These are phyloP conservation scores for Cryptocheilus praepositus DNA, from an alignment of 2,888 invertebrate species.

Conservation along the genomic window DNA sequence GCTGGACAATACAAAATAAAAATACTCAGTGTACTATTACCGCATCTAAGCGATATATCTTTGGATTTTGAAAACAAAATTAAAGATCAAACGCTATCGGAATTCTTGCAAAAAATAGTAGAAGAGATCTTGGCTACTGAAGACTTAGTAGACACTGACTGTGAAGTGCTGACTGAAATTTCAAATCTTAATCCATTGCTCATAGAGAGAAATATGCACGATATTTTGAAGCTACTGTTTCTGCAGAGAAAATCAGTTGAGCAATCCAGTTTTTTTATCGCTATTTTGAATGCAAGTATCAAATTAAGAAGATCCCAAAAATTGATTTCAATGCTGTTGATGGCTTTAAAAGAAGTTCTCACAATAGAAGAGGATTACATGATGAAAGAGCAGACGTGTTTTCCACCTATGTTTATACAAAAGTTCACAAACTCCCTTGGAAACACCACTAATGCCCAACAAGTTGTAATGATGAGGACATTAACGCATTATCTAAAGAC, in stretches of 20 bases:
- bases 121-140: conserved; percentile 49
- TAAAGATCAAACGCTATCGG: conserved; percentile 49
- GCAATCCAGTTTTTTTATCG: conserved; percentile 50
- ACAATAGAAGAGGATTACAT: neutral
- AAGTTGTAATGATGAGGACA: conserved; percentile 57
- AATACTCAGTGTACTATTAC: conserved; percentile 46
- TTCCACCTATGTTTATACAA: conserved; percentile 48
- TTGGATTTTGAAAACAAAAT: conserved; percentile 63
- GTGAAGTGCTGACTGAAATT: conserved; percentile 54
- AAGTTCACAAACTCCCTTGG: conserved; percentile 47
- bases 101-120: conserved; percentile 57
- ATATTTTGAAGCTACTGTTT: conserved; percentile 57
- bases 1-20: conserved; percentile 43
- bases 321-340: conserved; percentile 62
- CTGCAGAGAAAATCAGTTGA: conserved; percentile 37
- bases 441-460: conserved; percentile 56
- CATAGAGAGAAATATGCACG: conserved; percentile 58
- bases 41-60: conserved; percentile 51
- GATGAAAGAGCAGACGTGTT: neutral
- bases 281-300: conserved; percentile 58
- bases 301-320: conserved; percentile 65
- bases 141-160: conserved; percentile 45
- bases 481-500: conserved; percentile 61
- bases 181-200: conserved; percentile 64
- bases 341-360: conserved; percentile 48